phyloP scores from a whole-genome alignment of 1,140 invertebrate genomes.

The Lysiphlebus fabarum region DNA sequence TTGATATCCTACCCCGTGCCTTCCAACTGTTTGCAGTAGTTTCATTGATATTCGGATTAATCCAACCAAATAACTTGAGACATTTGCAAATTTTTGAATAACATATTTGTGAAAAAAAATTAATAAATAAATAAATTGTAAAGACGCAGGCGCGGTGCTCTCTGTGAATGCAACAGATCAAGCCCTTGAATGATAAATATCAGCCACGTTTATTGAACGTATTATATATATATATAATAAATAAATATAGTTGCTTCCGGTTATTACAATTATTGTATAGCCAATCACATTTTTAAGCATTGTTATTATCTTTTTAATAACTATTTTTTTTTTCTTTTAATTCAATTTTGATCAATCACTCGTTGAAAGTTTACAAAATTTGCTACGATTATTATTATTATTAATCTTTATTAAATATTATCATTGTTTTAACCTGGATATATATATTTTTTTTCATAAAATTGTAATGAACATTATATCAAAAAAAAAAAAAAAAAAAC shows the following conservation, averaged over 20 bases:
- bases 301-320: neutral
- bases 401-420: too few species aligned
- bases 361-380: too few species aligned
- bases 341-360: too few species aligned
- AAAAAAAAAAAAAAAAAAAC: too few species aligned
- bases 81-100: too few species aligned
- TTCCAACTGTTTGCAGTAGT: constrained; percentile 35
- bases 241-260: constrained; percentile 24
- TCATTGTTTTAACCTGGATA: too few species aligned
- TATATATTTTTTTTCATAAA: too few species aligned
- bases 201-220: neutral
- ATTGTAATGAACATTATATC: neutral
- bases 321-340: constrained; percentile 11
- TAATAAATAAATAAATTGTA: neutral
- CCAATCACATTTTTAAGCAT: constrained; percentile 21
- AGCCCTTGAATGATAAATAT: neutral
- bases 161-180: neutral
- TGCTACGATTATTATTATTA: too few species aligned
- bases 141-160: neutral
- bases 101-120: neutral
- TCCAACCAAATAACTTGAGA: too few species aligned
- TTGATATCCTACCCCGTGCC: constrained; percentile 56
- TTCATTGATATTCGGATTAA: neutral
- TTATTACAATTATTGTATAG: constrained; percentile 24
- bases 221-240: neutral